phyloP scores from a whole-genome alignment of 2,113 vertebrate genomes.

The Ariopsis seemanni region DNA sequence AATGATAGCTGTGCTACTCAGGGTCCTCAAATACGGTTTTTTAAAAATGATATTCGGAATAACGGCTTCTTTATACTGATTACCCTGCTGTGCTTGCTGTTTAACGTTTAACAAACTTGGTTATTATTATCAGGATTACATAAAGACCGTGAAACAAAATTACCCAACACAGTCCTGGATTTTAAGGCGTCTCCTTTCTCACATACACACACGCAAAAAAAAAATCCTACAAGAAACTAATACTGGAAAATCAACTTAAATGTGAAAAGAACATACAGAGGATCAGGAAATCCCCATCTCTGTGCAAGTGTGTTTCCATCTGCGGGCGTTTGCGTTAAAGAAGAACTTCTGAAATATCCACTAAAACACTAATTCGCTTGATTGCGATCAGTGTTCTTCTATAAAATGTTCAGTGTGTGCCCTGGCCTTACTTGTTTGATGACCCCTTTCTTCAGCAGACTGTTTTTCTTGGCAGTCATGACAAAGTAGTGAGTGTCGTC shows the following conservation, averaged over 20 bases:
- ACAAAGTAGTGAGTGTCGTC: slow-evolving; percentile 96
- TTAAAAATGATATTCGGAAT: not conserved
- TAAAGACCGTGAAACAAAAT: no score
- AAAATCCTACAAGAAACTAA: not conserved
- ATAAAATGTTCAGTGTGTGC: not conserved
- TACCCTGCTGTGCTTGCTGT: not conserved
- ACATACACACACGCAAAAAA: not conserved
- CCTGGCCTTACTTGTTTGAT: slow-evolving; percentile 79
- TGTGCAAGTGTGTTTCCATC: not conserved
- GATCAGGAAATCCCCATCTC: not conserved
- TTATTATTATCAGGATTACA: not conserved
- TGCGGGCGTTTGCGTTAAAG: not conserved
- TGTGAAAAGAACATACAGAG: not conserved
- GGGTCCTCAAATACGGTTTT: not conserved
- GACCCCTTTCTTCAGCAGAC: slow-evolving; percentile 86
- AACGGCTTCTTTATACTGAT: not conserved
- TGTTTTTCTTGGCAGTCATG: slow-evolving; percentile 98
- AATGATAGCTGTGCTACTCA: not conserved
- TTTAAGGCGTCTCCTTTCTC: not conserved
- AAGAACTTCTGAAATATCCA: not conserved
- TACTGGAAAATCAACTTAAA: not conserved
- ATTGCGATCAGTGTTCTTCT: not conserved
- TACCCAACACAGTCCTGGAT: not conserved
- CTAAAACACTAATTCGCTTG: not conserved
- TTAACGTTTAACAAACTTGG: not conserved